Evolutionary conservation across 2,888 invertebrate genomes (phyloP), one percentile per base, ranked within the genome.

Genomic region (Melanophora roralis): DNA sequence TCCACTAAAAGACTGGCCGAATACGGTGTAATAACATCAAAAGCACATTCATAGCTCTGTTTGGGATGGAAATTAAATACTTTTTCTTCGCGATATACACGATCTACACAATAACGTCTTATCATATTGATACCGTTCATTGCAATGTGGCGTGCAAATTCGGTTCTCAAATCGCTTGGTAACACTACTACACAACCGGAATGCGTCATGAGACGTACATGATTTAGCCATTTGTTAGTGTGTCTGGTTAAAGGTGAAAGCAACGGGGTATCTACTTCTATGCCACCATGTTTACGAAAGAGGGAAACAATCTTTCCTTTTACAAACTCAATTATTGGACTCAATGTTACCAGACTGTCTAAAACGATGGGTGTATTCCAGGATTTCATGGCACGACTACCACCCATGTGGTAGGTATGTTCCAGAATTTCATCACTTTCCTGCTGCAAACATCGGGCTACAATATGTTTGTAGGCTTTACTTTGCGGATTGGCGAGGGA

Each of bases 21-120:
- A 77, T 91, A 93, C 1, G 96, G 93, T 4, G 95, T 94, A 34
- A 98, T 94, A 77, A 98, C 96, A 89, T 98, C 98, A 89, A 98
- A 98, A 1, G 96, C 96, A 89, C 97, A 97, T 89, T 98, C 97
- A 72, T 94, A 94, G 16, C 96, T 92, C 90, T 98, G 97, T 81
- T 94, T 92, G 0, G 98, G 98, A 90, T 97, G 97, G 84, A 95
- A 94, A 0, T 96, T 96, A 73, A 91, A 92, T 2, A 94, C 93
- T 85, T 94, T 93, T 83, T 94, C 94, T 87, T 97, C 95, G 74
- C 97, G 92, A 86, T 94, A 98, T 1, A 98, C 97, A 62, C 95
- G 92, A 84, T 96, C 97, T 6, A 98, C 93, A 0, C 95, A 93
- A 88, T 96, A 98, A 59, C 98, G 93, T 82, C 97, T 94, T 86